Percentiles rank a stretch among this genome's conserved stretches.
These are phyloP conservation scores for Rhynchonema sp. DNA, from an alignment of 2,888 invertebrate species.

Conservation along the genomic window DNA sequence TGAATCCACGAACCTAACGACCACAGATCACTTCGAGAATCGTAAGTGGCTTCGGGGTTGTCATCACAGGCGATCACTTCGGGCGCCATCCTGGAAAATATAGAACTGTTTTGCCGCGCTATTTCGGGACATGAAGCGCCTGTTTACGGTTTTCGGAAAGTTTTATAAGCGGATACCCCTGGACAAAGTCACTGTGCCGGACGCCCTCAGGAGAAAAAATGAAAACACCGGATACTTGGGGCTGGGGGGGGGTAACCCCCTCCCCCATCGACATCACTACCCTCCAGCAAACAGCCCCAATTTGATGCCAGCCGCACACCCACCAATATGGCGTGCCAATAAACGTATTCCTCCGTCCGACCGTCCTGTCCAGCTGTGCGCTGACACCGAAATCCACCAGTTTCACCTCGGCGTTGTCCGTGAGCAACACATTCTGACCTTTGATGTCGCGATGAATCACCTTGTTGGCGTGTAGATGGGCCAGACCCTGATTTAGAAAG, in stretches of 20 bases:
- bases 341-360: conserved; percentile 93
- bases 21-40: conserved; percentile 47
- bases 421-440: conserved; percentile 92
- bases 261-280: too few species aligned
- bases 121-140: too few species aligned
- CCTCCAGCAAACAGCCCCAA: too few species aligned
- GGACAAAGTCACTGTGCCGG: too few species aligned
- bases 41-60: conserved; percentile 97
- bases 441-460: conserved; percentile 97
- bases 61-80: conserved; percentile 99
- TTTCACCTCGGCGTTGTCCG: conserved; percentile 99
- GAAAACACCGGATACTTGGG: too few species aligned
- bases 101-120: too few species aligned
- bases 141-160: too few species aligned
- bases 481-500: conserved; percentile 58
- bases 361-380: conserved; percentile 93
- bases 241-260: too few species aligned
- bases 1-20: too few species aligned
- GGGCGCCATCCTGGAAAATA: conserved; percentile 68
- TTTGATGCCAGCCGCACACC: too few species aligned
- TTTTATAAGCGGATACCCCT: too few species aligned
- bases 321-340: conserved; percentile 52
- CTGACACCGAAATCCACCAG: conserved; percentile 98
- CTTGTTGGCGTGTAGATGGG: conserved; percentile 93
- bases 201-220: too few species aligned